Percentiles rank a stretch among this genome's conserved stretches.
phyloP scores from a whole-genome alignment of 2,113 vertebrate genomes.

The Irena cyanogastra region DNA sequence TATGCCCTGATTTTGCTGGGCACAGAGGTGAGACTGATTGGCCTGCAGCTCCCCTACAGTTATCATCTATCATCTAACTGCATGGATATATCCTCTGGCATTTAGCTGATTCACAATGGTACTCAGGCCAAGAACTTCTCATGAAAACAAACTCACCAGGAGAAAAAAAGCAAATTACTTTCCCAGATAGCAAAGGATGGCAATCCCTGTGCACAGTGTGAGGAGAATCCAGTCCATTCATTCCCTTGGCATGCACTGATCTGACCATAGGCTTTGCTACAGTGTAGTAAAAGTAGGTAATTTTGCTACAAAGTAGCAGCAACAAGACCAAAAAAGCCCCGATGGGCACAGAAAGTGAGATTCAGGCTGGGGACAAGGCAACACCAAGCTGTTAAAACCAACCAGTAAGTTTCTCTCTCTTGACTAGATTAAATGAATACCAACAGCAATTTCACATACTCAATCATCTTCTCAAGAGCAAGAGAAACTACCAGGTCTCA shows the following conservation, averaged over 20 bases:
- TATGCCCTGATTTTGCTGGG: background rate
- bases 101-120: background rate
- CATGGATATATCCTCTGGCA: background rate
- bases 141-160: background rate
- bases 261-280: background rate
- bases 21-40: background rate
- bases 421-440: background rate
- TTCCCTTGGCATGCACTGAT: background rate
- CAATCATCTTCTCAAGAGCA: background rate
- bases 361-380: background rate
- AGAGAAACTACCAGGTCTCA: background rate
- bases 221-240: accelerated
- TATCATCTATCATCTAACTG: background rate
- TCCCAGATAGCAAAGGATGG: background rate
- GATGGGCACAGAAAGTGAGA: accelerated
- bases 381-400: background rate
- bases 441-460: accelerated
- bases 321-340: background rate
- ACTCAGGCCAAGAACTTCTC: background rate
- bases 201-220: background rate
- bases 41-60: background rate
- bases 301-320: accelerated
- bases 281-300: background rate
- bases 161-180: background rate
- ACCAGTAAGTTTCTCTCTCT: background rate